Base-by-base conservation (phyloP, 2,888 invertebrate genomes). In the Syrphus vitripennis region DNA sequence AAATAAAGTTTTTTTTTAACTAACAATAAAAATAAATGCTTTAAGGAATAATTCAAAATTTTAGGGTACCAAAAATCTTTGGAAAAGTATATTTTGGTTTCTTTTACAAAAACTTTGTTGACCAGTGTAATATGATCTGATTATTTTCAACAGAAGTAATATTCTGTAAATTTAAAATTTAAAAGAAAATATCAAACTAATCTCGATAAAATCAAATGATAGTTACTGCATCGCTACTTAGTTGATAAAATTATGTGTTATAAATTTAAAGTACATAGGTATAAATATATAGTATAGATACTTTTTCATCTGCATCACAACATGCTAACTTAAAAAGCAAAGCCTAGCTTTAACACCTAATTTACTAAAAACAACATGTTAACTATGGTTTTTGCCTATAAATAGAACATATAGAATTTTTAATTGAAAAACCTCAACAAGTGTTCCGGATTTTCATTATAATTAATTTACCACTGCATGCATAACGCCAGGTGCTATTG, bases 381-480 rank as follows among this genome's bases (percentile, higher is more conserved):
- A 19, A 10, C 10, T 42, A 3, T 19, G 7, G 0, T 45, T 24
- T n/a, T 48, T 26, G 31, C n/a, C 4, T 21, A 34, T 48, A 67
- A 45, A 19, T 31, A 10, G 9, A 9, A n/a, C n/a, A n/a, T n/a
- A n/a, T n/a, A 34, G n/a, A 6, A 14, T 48, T 69, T 81, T 72
- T 83, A 83, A 83, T 79, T 83, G 78, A 70, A 83, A 71, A 78
- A 83, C 78, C 78, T 67, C 65, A 78, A 78, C 83, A 78, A 69
- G 78, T 83, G 72, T 69, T 61, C 21, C n/a, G 37, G 53, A 29
- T 72, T 21, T 26, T 19, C 31, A 45, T 50, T 63, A 69, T 70
- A 53, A 75, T 75, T 75, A 24, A 61, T 69, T 69, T 61, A 59
- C 61, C 42, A 37, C 21, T 31, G n/a, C 24, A 12, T 24, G 12